A percentile compares a stretch with the other conserved stretches of the same genome.
These are phyloP conservation scores for Acrossocheilus fasciatus DNA, from an alignment of 2,797 vertebrate genomes.

Conservation along the genomic window DNA sequence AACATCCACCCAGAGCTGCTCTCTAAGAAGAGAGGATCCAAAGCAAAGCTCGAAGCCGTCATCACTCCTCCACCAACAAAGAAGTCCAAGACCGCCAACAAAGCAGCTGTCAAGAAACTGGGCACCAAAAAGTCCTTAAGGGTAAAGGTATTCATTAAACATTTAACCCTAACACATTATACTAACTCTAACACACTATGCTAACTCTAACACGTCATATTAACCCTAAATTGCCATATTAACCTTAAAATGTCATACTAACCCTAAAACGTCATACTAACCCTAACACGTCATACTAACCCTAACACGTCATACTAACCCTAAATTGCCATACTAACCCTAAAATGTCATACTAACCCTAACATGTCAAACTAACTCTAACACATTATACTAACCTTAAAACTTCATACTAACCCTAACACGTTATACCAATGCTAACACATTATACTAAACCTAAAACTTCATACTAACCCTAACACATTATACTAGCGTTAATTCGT, in stretches of 20 bases:
- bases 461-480: no score
- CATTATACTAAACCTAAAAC: no score
- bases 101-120: constrained; percentile 85
- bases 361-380: no score
- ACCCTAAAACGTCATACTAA: not conserved
- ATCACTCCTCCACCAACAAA: constrained; percentile 91
- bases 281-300: no score
- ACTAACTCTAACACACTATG: not conserved
- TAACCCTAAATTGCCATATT: not conserved
- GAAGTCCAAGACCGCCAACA: constrained; percentile 90
- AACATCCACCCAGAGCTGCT: constrained; percentile 97
- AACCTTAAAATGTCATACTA: not conserved
- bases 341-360: no score
- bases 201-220: no score
- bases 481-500: no score
- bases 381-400: no score
- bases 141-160: constrained; percentile 45
- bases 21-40: constrained; percentile 94
- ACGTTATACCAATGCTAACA: no score
- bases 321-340: not conserved
- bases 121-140: constrained; percentile 37
- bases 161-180: not conserved
- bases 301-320: not conserved
- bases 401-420: no score
- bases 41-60: constrained; percentile 94